Conservation (phyloP, 2,797 vertebrate species). For the Poeciliopsis paucimaculata region DNA sequence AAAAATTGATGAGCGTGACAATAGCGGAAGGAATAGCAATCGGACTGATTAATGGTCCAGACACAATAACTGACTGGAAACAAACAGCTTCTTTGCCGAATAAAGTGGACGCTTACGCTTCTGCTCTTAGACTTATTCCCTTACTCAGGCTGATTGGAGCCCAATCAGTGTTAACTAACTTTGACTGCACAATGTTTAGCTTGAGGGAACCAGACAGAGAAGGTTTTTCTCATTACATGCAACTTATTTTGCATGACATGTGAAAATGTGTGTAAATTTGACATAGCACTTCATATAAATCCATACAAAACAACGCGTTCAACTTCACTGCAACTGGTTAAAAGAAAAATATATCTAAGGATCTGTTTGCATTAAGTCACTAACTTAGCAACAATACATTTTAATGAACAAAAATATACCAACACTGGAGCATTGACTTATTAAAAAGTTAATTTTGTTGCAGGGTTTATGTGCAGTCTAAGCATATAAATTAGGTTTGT, state of each 20-base stretch:
- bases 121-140: not conserved
- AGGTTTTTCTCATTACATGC: not conserved
- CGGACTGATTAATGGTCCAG: constrained; percentile 33
- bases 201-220: constrained; percentile 7
- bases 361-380: not conserved
- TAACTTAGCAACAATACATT: not conserved
- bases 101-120: not conserved
- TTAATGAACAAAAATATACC: not conserved
- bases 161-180: constrained; percentile 19
- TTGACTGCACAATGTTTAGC: constrained; percentile 16
- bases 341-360: not conserved
- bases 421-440: not conserved
- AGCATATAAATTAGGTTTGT: not conserved
- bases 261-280: not conserved
- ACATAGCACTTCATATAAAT: too few species aligned
- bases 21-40: constrained; percentile 14
- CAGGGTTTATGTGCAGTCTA: not conserved
- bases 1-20: constrained; percentile 37
- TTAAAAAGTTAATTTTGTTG: not conserved
- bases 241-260: not conserved
- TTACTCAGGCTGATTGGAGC: constrained; percentile 9
- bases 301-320: too few species aligned
- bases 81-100: constrained; percentile 3
- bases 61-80: constrained; percentile 12
- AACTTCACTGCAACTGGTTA: too few species aligned